phyloP scores from a whole-genome alignment of 2,797 vertebrate species.

The Pangasius macronema region DNA sequence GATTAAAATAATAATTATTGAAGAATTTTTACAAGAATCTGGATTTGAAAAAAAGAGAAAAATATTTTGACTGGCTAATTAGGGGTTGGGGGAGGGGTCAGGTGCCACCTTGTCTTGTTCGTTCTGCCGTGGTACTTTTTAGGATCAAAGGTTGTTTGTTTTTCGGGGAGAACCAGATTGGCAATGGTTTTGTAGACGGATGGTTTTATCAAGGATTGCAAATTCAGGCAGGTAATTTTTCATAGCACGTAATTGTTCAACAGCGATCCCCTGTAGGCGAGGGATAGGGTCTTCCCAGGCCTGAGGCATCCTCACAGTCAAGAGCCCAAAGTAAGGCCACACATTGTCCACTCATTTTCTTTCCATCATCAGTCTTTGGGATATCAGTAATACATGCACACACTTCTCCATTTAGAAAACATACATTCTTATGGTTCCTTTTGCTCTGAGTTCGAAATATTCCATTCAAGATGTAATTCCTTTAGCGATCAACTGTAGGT shows the following conservation, averaged over 20 bases:
- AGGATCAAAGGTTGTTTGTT: slow-evolving; percentile 98
- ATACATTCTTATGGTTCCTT: slow-evolving; percentile 81
- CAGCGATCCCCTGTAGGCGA: slow-evolving; percentile 93
- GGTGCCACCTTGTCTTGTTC: slow-evolving; percentile 98
- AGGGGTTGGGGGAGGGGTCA: slow-evolving; percentile 83
- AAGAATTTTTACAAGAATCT: slow-evolving; percentile 99
- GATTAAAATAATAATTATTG: slow-evolving; percentile 88
- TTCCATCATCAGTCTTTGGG: slow-evolving; percentile 95
- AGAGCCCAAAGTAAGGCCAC: slow-evolving; percentile 99
- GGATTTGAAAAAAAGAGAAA: slow-evolving; percentile 99
- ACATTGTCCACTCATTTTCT: slow-evolving; percentile 95
- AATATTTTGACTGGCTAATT: slow-evolving; percentile 99
- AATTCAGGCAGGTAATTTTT: slow-evolving; percentile 99
- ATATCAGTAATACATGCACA: slow-evolving; percentile 90
- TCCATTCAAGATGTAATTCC: slow-evolving; percentile 92
- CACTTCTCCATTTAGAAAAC: slow-evolving; percentile 78
- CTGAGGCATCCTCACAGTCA: slow-evolving; percentile 96
- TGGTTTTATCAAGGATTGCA: slow-evolving; percentile 85
- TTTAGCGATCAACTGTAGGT: slow-evolving; percentile 99
- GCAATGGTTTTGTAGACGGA: slow-evolving; percentile 98
- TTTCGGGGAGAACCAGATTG: slow-evolving; percentile 91
- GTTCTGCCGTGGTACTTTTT: slow-evolving; percentile 99
- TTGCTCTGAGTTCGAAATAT: slow-evolving; percentile 78
- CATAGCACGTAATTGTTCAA: slow-evolving; percentile 98
- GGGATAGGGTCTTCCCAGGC: slow-evolving; percentile 93